A percentile compares a stretch with the other conserved stretches of the same genome.
phyloP scores from a whole-genome alignment of 2,797 vertebrate genomes.

The Valencia hispanica region DNA sequence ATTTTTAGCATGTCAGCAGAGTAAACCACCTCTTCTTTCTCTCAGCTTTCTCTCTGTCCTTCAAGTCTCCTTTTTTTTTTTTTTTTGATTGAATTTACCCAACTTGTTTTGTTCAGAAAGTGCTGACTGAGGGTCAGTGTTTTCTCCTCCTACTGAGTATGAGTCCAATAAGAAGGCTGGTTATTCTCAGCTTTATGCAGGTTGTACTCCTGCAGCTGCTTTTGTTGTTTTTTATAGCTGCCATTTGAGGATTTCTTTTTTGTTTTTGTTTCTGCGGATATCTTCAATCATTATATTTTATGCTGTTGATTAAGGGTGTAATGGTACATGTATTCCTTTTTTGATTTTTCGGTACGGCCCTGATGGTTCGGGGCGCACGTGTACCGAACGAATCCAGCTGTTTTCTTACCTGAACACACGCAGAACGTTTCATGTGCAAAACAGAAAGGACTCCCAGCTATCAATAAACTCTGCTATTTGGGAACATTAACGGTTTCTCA shows the following conservation, averaged over 20 bases:
- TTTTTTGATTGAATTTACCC: not conserved
- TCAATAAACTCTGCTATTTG: too few species aligned
- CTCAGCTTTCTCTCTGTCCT: not conserved
- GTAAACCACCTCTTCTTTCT: not conserved
- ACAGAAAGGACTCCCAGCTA: too few species aligned
- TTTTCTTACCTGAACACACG: too few species aligned
- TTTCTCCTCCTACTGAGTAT: slow-evolving; percentile 6
- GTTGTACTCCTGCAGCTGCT: not conserved
- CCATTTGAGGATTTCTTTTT: not conserved
- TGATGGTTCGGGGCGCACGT: too few species aligned
- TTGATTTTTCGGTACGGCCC: too few species aligned
- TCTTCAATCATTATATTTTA: not conserved
- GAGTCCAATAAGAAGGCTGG: not conserved
- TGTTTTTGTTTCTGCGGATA: not conserved
- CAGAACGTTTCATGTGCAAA: too few species aligned
- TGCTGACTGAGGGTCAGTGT: slow-evolving; percentile 5
- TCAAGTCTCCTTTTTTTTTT: not conserved
- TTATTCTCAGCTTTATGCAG: not conserved
- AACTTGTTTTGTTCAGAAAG: not conserved
- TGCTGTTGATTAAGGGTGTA: not conserved
- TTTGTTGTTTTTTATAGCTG: not conserved
- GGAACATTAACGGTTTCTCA: too few species aligned
- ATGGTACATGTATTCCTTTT: too few species aligned
- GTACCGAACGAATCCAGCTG: too few species aligned
- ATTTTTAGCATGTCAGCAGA: slow-evolving; percentile 8